phyloP scores from a whole-genome alignment of 2,888 invertebrate species.

The Cerceris ruficornis region DNA sequence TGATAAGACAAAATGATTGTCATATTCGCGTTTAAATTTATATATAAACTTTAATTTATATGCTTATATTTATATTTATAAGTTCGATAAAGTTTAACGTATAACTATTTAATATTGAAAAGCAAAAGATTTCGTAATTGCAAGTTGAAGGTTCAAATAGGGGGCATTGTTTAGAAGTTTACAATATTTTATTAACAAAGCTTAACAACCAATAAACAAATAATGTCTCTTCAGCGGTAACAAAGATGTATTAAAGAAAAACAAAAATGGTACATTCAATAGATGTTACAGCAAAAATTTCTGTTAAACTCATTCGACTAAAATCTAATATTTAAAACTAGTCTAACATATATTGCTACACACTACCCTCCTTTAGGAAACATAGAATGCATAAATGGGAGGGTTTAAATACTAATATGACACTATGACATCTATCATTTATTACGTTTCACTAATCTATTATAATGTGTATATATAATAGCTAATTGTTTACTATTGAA shows the following conservation, averaged over 20 bases:
- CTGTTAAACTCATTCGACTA: conserved; percentile 66
- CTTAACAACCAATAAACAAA: conserved; percentile 76
- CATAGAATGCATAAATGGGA: conserved; percentile 56
- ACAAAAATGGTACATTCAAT: conserved; percentile 62
- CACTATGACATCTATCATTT: conserved; percentile 62
- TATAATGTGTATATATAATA: conserved; percentile 38
- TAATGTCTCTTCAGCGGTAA: conserved; percentile 69
- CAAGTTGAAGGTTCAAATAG: not conserved
- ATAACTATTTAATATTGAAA: no score
- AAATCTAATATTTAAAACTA: conserved; percentile 56
- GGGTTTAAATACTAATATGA: conserved; percentile 58
- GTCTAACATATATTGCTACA: conserved; percentile 62
- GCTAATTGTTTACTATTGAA: conserved; percentile 56
- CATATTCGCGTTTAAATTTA: no score
- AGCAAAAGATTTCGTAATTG: no score
- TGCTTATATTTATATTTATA: no score
- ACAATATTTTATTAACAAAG: conserved; percentile 75
- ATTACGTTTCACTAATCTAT: conserved; percentile 55
- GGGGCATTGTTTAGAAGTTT: conserved; percentile 49
- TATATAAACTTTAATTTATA: no score
- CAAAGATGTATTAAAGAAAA: conserved; percentile 68
- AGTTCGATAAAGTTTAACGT: no score
- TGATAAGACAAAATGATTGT: no score
- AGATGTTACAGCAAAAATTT: conserved; percentile 72
- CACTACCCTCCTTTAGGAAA: conserved; percentile 53